Conservation (phyloP, 2,113 vertebrate genomes). For the Mesoclemmys tuberculata region DNA sequence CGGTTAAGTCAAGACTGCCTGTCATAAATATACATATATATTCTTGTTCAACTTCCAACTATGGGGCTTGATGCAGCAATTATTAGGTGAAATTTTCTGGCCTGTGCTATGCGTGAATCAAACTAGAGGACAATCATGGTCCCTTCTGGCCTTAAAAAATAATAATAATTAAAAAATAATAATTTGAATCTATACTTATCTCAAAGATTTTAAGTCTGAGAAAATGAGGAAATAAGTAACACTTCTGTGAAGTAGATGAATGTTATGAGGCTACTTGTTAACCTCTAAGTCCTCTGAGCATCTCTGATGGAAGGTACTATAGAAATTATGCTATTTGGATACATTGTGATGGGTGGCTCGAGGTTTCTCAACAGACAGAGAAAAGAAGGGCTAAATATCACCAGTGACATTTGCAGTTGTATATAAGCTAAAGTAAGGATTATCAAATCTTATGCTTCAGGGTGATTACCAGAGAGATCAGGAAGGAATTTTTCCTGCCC, state of each 20-base stretch:
- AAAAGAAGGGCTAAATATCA: neutral
- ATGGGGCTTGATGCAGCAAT: rapidly evolving
- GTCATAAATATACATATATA: slow-evolving; percentile 1
- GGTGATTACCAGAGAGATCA: neutral
- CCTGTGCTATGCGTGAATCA: neutral
- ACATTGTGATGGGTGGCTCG: neutral
- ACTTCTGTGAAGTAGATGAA: neutral
- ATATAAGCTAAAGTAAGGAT: neutral
- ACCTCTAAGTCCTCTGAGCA: rapidly evolving
- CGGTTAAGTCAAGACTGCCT: neutral
- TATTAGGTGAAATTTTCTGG: neutral
- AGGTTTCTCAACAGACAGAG: neutral
- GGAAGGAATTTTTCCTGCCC: neutral
- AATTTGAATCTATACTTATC: neutral
- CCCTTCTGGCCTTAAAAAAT: neutral
- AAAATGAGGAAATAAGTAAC: neutral
- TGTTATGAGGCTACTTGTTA: neutral
- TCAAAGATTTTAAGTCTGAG: neutral
- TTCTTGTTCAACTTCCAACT: neutral
- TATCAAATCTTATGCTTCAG: neutral
- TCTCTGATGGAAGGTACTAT: neutral
- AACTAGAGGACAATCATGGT: neutral
- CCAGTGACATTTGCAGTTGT: neutral
- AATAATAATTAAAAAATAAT: neutral
- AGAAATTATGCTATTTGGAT: neutral